Base-by-base conservation (phyloP, 2,113 vertebrate species). In the Myanophis thanlyinensis region DNA sequence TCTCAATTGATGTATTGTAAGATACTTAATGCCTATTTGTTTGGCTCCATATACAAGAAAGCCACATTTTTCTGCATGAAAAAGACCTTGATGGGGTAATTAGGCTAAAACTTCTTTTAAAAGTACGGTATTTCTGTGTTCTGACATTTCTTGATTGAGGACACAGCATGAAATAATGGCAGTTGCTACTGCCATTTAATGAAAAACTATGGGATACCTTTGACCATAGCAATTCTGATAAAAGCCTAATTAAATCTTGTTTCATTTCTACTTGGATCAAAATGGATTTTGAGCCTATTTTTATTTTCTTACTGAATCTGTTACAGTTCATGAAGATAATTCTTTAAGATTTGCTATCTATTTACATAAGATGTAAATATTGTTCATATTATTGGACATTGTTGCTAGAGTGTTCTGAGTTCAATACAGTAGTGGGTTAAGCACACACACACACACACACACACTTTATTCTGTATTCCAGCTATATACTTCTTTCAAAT, bases 21-120 rank as follows among this genome's bases (percentile, higher is more conserved):
- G 90, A 15, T 27, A 35, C 10, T 91, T 94, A 13, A 0, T 93
- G 86, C 22, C 23, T 22, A 1, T 91, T 86, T 44, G 23, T 94
- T 95, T 93, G 35, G 87, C 94, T 92, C 87, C 92, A 27, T 94
- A 51, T 90, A 53, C 0, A 59, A 90, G 89, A 47, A 56, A 10
- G 3, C 84, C 40, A 88, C 49, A 46, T 56, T 9, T 25, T 8
- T 87, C 30, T 92, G 0, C 92, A 7, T 30, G 59, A 91, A 47
- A 53, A n/a, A 4, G 30, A 23, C 15, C 10, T 54, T n/a, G 88
- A 56, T n/a, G 49, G 89, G n/a, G 53, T 94, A 5, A 3, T 48
- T 6, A 35, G 90, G 62, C 91, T 90, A 89, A 51, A 93, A 40
- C 40, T 52, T 0, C 40, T 91, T 93, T 93, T 86, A 20, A 92